Percentiles rank a stretch among this genome's conserved stretches.
Conservation (phyloP, 2,888 invertebrate species). For the Callimorpha dominula region DNA sequence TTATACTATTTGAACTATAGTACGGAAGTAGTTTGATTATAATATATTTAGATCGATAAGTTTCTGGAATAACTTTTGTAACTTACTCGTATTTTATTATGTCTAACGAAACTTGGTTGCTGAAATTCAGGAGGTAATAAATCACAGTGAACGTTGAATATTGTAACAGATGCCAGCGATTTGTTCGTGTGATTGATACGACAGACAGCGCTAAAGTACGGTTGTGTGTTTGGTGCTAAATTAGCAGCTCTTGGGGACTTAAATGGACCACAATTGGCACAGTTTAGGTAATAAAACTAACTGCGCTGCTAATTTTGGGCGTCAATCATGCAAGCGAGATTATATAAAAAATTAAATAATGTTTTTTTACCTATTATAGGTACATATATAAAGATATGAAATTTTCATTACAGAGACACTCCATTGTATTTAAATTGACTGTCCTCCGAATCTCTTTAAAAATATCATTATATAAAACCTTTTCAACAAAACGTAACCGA, state of each 20-base stretch:
- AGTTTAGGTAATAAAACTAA: neutral
- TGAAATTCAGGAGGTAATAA: constrained; percentile 26
- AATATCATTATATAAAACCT: no score
- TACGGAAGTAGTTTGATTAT: neutral
- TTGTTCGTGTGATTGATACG: constrained; percentile 40
- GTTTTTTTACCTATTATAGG: no score
- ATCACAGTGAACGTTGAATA: constrained; percentile 29
- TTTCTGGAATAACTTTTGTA: constrained; percentile 3
- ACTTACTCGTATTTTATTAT: constrained; percentile 1
- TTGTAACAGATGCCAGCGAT: constrained; percentile 39
- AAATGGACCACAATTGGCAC: constrained; percentile 2
- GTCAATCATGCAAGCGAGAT: no score
- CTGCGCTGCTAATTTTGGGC: no score
- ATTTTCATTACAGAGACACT: no score
- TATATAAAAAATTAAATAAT: no score
- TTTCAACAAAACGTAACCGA: no score
- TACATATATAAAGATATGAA: no score
- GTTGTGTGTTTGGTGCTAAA: constrained; percentile 3
- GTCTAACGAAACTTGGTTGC: neutral
- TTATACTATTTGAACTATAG: no score
- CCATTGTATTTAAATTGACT: no score
- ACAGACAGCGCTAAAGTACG: neutral
- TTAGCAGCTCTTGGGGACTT: constrained; percentile 2
- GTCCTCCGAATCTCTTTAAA: no score
- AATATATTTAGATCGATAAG: constrained; percentile 13